Evolutionary conservation across 2,113 vertebrate species (phyloP), one percentile per base, ranked within the genome.

Genomic region (Corythoichthys haematopterus): DNA sequence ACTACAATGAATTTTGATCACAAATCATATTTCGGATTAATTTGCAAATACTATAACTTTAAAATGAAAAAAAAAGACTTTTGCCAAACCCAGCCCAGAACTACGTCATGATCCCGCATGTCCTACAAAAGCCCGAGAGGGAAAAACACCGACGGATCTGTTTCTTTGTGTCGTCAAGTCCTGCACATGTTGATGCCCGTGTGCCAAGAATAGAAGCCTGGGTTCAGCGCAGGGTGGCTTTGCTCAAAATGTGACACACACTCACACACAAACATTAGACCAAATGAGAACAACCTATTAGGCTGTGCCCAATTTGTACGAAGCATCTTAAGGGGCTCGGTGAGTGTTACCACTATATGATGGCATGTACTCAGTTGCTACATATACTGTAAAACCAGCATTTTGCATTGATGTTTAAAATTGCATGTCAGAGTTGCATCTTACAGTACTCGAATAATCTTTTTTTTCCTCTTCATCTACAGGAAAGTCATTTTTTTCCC

Each of bases 141-240:
- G 50, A 50, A 58, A 69, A 36, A 60, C 57, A 65, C 61, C 50
- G 46, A 61, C 11, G 38, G 72, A 82, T 83, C 78, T 15, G 46
- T 85, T 75, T 85, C 79, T 80, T 38, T 74, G 71, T 64, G 48
- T 56, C 50, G 3, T 67, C 66, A 46, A 57, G 59, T 72, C 57
- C 28, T 53, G 60, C 53, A 55, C n/a, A 14, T 61, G 38, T 63
- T 59, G 68, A 43, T 4, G 3, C 66, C 11, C 43, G 35, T 58
- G n/a, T 40, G 50, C 71, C 66, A 71, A 75, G 69, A 85, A 84
- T 83, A 83, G 73, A 80, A 70, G 10, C 62, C 2, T 33, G 15
- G 12, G 75, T 62, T 78, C 76, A 40, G 61, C 70, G 76, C 55
- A 75, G 80, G 81, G 62, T 71, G 79, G 79, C 28, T 43, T 58